These are phyloP conservation scores for Pluvialis apricaria DNA, from an alignment of 2,113 vertebrate genomes.

Conservation along the genomic window DNA sequence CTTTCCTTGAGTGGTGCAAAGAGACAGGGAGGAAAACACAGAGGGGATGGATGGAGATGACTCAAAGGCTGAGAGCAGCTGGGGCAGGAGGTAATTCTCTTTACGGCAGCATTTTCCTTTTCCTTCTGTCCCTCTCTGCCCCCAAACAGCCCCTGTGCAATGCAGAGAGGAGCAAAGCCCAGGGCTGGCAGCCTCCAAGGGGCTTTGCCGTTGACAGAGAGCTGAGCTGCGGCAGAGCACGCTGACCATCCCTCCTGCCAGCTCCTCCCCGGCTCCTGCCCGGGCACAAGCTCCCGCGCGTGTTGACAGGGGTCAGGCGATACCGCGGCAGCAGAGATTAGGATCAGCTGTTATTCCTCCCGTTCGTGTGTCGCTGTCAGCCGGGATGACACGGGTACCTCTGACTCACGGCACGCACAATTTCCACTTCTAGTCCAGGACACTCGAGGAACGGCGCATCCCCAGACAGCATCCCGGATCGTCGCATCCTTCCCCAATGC, in stretches of 20 bases:
- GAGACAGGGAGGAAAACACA: neutral
- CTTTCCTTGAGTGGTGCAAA: neutral
- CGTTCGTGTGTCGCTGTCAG: neutral
- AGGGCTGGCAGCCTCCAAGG: neutral
- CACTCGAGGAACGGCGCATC: neutral
- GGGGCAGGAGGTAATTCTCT: neutral
- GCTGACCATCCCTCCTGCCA: neutral
- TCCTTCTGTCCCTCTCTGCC: neutral
- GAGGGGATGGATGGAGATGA: neutral
- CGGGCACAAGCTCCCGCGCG: neutral
- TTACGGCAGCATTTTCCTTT: neutral
- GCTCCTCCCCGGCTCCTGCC: neutral
- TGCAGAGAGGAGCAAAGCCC: neutral
- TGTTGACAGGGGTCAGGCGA: neutral
- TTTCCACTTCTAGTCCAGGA: neutral
- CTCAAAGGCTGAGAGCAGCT: neutral
- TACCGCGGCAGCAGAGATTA: neutral
- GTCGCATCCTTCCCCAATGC: fast-evolving
- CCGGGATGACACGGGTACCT: neutral
- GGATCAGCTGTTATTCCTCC: neutral
- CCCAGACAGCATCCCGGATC: neutral
- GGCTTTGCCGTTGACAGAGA: neutral
- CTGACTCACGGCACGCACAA: neutral
- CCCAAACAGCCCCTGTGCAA: neutral
- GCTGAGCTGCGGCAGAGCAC: neutral